Conservation (phyloP, 2,113 vertebrate species). For the Neodontobutis hainanensis region DNA sequence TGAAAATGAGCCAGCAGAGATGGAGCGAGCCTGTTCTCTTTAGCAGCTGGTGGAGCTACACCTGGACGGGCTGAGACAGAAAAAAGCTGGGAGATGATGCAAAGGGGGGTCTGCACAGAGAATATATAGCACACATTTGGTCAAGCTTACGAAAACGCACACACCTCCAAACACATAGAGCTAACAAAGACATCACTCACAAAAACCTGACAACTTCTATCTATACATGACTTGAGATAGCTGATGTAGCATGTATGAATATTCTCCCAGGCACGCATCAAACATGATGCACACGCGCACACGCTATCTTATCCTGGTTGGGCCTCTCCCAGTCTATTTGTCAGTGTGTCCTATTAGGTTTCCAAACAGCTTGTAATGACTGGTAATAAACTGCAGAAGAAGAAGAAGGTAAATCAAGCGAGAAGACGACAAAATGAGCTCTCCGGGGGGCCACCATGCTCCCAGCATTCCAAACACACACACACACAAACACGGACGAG, state of each 20-base stretch:
- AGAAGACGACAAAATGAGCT: constrained; percentile 83
- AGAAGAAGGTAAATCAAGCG: constrained; percentile 82
- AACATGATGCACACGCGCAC: constrained; percentile 24
- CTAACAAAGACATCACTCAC: constrained; percentile 55
- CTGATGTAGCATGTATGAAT: constrained; percentile 49
- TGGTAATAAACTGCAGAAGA: constrained; percentile 86
- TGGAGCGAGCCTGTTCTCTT: constrained; percentile 65
- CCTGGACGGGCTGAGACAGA: constrained; percentile 73
- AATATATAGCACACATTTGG: constrained; percentile 11
- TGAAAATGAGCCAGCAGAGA: constrained; percentile 80
- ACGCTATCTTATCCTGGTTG: constrained; percentile 34
- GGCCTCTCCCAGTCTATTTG: constrained; percentile 67
- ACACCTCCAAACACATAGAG: neutral
- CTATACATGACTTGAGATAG: constrained; percentile 34
- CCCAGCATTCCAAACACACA: constrained; percentile 69
- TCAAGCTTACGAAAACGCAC: constrained; percentile 11
- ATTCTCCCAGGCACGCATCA: constrained; percentile 41
- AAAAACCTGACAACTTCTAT: constrained; percentile 36
- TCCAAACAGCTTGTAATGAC: constrained; percentile 88
- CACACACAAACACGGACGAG: constrained; percentile 38
- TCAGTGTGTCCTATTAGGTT: constrained; percentile 79
- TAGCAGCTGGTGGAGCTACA: constrained; percentile 80
- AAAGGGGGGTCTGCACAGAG: constrained; percentile 29
- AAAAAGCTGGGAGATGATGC: constrained; percentile 1
- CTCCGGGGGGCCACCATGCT: constrained; percentile 72